Evolutionary conservation across 2,888 invertebrate species (phyloP).

Genomic region (Drosophila tripunctata): DNA sequence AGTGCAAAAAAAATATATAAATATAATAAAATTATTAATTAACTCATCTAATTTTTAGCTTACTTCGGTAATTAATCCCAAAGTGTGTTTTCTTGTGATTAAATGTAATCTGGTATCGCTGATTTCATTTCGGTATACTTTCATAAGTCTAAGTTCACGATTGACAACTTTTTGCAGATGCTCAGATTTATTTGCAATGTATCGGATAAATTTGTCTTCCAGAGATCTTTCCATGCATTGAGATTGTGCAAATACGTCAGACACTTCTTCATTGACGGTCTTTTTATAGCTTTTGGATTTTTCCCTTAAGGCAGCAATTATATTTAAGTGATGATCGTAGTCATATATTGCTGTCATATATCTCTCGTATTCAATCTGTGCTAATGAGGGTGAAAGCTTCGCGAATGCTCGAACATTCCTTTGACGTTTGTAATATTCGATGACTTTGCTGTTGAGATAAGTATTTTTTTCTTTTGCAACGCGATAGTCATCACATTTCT

Average conservation of each 20-base stretch:
- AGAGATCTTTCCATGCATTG: neutral
- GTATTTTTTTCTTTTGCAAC: neutral
- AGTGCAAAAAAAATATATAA: neutral
- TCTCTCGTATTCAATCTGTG: neutral
- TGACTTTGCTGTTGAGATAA: slow-evolving; percentile 58
- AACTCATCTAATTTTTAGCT: slow-evolving; percentile 23
- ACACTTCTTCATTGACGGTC: neutral
- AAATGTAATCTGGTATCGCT: slow-evolving; percentile 65
- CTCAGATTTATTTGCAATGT: slow-evolving; percentile 18
- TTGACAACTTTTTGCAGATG: slow-evolving; percentile 11
- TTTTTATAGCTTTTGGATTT: neutral
- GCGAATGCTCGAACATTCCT: slow-evolving; percentile 57
- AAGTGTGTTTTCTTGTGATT: slow-evolving; percentile 68
- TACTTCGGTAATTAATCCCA: slow-evolving; percentile 62
- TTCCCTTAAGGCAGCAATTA: neutral
- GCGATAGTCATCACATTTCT: neutral
- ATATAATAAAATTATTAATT: neutral
- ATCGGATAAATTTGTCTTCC: slow-evolving; percentile 1
- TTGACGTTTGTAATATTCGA: slow-evolving; percentile 69
- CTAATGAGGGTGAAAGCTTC: neutral
- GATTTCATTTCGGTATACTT: slow-evolving; percentile 66
- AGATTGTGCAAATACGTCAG: slow-evolving; percentile 4
- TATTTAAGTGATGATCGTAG: neutral
- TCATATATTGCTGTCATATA: slow-evolving; percentile 33
- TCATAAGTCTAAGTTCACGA: slow-evolving; percentile 45